phyloP scores from a whole-genome alignment of 2,113 vertebrate species.

The Phylloscopus trochiloides region DNA sequence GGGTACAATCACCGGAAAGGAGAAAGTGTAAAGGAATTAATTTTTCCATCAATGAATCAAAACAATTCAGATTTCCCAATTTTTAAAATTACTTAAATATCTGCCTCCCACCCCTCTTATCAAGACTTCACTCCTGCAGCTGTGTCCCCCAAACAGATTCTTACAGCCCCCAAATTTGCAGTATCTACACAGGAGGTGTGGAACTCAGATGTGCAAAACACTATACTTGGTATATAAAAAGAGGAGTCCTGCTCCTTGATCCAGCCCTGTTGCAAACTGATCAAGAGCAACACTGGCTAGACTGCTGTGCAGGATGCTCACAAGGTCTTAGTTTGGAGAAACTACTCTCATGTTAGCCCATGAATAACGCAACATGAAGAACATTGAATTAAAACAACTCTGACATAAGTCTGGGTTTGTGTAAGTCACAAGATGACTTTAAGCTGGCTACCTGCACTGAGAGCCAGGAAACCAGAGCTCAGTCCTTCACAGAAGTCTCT shows the following conservation, averaged over 20 bases:
- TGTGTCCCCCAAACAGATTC: neutral
- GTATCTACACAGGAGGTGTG: neutral
- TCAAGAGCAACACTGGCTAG: neutral
- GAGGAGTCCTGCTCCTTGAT: neutral
- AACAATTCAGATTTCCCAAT: neutral
- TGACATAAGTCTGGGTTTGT: accelerated
- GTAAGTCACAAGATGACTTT: neutral
- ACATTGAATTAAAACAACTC: neutral
- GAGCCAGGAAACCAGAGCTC: neutral
- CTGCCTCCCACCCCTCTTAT: neutral
- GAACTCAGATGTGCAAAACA: neutral
- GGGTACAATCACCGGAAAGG: neutral
- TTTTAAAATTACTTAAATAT: neutral
- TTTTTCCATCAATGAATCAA: neutral
- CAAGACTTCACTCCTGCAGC: neutral
- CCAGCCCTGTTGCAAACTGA: neutral
- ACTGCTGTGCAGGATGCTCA: neutral
- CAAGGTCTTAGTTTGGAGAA: neutral
- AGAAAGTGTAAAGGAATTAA: neutral
- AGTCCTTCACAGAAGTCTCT: neutral
- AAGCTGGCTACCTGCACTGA: neutral
- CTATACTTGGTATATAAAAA: neutral
- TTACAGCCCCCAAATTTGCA: neutral
- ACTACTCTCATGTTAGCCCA: neutral
- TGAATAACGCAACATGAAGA: accelerated